Evolutionary conservation across 2,888 invertebrate genomes (phyloP).

Genomic region (Enchytraeus crypticus): DNA sequence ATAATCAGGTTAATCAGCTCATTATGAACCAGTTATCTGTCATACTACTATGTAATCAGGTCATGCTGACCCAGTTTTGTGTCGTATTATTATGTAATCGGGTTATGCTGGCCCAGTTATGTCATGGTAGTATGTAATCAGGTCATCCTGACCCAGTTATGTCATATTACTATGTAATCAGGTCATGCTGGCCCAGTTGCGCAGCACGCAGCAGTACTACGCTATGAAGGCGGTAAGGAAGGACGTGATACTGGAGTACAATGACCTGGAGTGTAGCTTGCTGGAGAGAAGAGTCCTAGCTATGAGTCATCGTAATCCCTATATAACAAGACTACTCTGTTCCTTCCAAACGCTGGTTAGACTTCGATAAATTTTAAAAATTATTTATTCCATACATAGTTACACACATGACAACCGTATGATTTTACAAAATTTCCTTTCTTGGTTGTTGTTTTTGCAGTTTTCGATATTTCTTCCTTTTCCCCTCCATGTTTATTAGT

Average conservation of each 20-base stretch:
- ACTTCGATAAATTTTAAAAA: too few species aligned
- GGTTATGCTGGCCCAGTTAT: too few species aligned
- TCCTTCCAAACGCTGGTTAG: constrained; percentile 98
- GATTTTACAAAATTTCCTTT: too few species aligned
- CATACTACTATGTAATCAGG: background rate
- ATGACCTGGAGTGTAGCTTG: constrained; percentile 95
- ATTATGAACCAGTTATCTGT: background rate
- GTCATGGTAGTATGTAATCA: too few species aligned
- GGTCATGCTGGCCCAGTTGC: constrained; percentile 89
- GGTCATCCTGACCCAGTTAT: background rate
- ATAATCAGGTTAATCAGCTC: too few species aligned
- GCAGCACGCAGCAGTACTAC: constrained; percentile 73
- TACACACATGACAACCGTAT: too few species aligned
- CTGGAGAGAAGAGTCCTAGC: constrained; percentile 94
- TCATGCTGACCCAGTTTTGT: too few species aligned
- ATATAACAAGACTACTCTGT: constrained; percentile 91
- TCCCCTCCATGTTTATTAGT: too few species aligned
- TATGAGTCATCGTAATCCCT: constrained; percentile 89
- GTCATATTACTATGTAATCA: constrained; percentile 39
- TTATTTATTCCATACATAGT: too few species aligned
- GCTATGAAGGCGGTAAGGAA: constrained; percentile 97
- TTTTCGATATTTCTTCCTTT: too few species aligned
- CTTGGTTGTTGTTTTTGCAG: too few species aligned
- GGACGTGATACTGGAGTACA: constrained; percentile 94
- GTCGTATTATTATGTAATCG: too few species aligned